A percentile compares a stretch with the other conserved stretches of the same genome.
Conservation (phyloP, 92 coral and sea anemone genomes). For the Ricordea florida region DNA sequence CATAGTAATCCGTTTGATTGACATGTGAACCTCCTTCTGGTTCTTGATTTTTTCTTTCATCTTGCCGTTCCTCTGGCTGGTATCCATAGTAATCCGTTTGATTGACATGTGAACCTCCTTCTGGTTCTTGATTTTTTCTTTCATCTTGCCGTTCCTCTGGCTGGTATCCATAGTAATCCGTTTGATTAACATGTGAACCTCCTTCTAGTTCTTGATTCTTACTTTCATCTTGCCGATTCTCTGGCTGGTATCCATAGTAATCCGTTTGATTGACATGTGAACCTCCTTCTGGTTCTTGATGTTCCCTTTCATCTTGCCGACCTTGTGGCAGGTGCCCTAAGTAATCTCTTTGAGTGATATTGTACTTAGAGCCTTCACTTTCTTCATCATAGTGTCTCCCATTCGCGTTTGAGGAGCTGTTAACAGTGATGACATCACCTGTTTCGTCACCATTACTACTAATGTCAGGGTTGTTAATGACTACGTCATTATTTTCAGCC, state of each 20-base stretch:
- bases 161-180: neutral
- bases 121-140: neutral
- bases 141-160: neutral
- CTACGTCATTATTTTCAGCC: neutral
- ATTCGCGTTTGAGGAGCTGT: too few relatives aligned
- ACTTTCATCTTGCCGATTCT: too few relatives aligned
- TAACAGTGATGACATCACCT: neutral
- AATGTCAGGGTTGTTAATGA: neutral
- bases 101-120: neutral
- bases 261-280: too few relatives aligned
- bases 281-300: too few relatives aligned
- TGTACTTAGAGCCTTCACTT: too few relatives aligned
- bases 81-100: neutral
- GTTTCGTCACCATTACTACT: too few relatives aligned
- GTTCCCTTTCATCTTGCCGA: too few relatives aligned
- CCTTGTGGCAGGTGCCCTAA: too few relatives aligned
- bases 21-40: neutral
- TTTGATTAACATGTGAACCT: neutral
- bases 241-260: too few relatives aligned
- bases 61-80: neutral
- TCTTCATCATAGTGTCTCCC: too few relatives aligned
- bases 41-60: neutral
- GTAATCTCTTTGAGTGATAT: too few relatives aligned
- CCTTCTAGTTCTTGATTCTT: neutral
- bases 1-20: neutral